Conservation (phyloP, 2,797 vertebrate genomes). For the Coccyzus lansbergi region DNA sequence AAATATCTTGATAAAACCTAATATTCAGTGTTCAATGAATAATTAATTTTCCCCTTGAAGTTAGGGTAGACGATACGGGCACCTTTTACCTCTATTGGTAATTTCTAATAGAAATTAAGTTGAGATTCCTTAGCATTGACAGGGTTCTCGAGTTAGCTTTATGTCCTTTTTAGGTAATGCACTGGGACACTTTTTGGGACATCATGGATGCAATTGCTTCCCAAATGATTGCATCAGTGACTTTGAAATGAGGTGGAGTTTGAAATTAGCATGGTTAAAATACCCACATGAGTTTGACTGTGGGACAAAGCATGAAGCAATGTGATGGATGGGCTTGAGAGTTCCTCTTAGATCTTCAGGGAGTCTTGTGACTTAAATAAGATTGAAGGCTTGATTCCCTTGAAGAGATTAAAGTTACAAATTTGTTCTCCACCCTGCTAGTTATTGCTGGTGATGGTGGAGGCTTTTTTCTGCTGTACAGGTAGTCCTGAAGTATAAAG, state of each 20-base stretch:
- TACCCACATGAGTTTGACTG: accelerated
- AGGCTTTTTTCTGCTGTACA: neutral
- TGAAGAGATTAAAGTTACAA: neutral
- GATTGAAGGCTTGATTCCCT: neutral
- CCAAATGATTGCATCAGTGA: neutral
- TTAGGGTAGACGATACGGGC: neutral
- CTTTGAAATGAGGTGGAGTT: neutral
- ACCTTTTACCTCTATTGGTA: neutral
- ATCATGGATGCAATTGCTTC: neutral
- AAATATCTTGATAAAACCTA: neutral
- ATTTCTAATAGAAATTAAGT: neutral
- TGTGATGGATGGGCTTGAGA: neutral
- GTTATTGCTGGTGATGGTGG: neutral
- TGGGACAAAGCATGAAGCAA: accelerated
- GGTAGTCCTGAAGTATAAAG: neutral
- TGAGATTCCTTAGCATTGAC: neutral
- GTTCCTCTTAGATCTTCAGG: neutral
- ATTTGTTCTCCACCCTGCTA: neutral
- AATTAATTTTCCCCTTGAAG: neutral
- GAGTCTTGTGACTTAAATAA: neutral
- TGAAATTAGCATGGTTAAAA: neutral
- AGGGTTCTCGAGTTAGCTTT: neutral
- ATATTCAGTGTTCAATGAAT: neutral
- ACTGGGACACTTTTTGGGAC: neutral
- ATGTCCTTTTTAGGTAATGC: neutral